Evolutionary conservation across 2,888 invertebrate genomes (phyloP).

Genomic region (Tinea semifulvella): DNA sequence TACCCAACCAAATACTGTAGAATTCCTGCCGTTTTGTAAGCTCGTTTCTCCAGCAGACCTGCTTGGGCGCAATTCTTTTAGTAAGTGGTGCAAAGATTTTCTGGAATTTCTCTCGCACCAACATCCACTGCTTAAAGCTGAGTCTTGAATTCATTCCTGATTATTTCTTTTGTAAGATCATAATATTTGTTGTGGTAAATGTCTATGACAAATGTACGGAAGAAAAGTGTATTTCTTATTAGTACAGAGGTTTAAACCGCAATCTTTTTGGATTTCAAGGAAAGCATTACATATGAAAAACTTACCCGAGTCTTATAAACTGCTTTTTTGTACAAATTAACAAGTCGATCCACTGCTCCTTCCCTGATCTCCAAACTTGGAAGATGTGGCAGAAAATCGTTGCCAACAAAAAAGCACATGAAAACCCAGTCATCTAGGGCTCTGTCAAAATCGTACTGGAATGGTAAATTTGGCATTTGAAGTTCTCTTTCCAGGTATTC

Average conservation of each 20-base stretch:
- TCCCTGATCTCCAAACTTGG: conserved; percentile 98
- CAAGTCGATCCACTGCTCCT: conserved; percentile 93
- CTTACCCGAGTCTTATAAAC: conserved; percentile 90
- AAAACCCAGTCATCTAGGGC: conserved; percentile 98
- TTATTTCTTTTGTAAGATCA: too few relatives aligned
- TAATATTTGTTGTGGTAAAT: neutral
- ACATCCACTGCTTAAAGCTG: too few relatives aligned
- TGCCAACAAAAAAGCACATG: conserved; percentile 99
- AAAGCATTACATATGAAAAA: too few relatives aligned
- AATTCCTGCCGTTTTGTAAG: too few relatives aligned
- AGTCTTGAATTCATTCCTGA: too few relatives aligned
- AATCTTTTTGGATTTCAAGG: too few relatives aligned
- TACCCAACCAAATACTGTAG: too few relatives aligned
- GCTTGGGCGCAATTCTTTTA: too few relatives aligned
- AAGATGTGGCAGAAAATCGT: conserved; percentile 97
- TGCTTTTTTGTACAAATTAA: conserved; percentile 92
- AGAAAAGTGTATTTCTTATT: neutral
- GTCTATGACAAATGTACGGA: neutral
- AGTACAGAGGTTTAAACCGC: too few relatives aligned
- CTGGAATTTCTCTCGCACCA: too few relatives aligned
- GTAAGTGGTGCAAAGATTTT: too few relatives aligned
- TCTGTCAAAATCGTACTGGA: conserved; percentile 93
- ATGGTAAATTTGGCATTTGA: conserved; percentile 90
- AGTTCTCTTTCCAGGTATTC: conserved; percentile 94
- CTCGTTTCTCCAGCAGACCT: too few relatives aligned